phyloP scores from a whole-genome alignment of 23 tunicate genomes.

The Trididemnum miniatum region DNA sequence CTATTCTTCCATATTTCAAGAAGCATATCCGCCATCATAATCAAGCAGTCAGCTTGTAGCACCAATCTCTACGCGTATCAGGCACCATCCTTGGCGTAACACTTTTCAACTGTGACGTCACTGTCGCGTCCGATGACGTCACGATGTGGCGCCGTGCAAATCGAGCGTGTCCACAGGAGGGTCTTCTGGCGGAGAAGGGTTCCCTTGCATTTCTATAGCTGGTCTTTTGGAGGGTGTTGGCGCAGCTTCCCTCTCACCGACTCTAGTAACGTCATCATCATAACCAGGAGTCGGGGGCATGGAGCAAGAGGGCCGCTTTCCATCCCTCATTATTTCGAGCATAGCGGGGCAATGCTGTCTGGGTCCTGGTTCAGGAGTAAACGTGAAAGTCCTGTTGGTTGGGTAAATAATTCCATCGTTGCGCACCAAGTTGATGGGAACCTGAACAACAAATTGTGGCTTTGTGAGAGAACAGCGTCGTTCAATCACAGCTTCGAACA shows the following conservation, averaged over 20 bases:
- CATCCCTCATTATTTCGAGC: constrained; percentile 40
- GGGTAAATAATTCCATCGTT: constrained; percentile 92
- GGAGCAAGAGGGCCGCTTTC: constrained; percentile 46
- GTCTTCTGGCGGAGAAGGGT: constrained; percentile 45
- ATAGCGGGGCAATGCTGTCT: constrained; percentile 72
- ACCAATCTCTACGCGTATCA: background rate
- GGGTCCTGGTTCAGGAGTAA: constrained; percentile 89
- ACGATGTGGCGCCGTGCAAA: constrained; percentile 34
- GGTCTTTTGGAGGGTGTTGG: constrained; percentile 43
- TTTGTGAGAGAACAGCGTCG: too few relatives aligned
- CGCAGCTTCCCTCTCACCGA: constrained; percentile 17
- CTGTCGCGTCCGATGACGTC: constrained; percentile 21
- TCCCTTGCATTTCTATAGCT: constrained; percentile 48
- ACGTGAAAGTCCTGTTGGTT: constrained; percentile 73
- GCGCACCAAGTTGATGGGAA: constrained; percentile 90
- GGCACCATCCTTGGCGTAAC: background rate
- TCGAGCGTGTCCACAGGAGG: constrained; percentile 27
- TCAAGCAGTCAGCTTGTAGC: background rate
- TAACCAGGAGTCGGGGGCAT: constrained; percentile 67
- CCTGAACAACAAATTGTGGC: constrained; percentile 44
- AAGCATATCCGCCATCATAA: background rate
- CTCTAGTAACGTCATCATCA: constrained; percentile 44
- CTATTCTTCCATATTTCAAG: background rate
- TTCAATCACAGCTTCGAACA: too few relatives aligned
- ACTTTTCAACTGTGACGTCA: constrained; percentile 5